A percentile compares a stretch with the other conserved stretches of the same genome.
phyloP scores from a whole-genome alignment of 2,113 vertebrate genomes.

The Microtus richardsoni region DNA sequence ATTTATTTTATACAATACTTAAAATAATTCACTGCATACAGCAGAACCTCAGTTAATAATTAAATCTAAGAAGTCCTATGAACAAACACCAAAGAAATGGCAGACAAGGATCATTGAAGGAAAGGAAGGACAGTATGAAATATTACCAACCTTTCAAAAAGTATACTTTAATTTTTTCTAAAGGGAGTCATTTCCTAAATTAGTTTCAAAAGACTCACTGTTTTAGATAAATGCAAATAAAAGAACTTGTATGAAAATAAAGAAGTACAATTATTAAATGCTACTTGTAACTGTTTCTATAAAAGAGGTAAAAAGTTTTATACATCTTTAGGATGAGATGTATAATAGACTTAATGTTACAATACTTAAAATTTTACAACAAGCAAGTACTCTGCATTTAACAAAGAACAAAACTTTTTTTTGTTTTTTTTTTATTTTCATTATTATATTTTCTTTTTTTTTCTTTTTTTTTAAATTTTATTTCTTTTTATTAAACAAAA shows the following conservation, averaged over 20 bases:
- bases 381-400: neutral
- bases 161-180: neutral
- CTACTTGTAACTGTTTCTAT: neutral
- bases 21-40: neutral
- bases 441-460: too few relatives aligned
- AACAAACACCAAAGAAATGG: neutral
- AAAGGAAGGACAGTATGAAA: neutral
- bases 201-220: neutral
- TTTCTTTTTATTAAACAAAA: too few relatives aligned
- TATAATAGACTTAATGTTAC: neutral
- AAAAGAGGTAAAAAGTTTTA: slow-evolving; percentile 23
- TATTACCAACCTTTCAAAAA: neutral
- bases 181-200: slow-evolving; percentile 25
- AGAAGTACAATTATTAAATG: slow-evolving; percentile 6
- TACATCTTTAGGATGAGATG: neutral
- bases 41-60: slow-evolving; percentile 15
- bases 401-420: slow-evolving; percentile 8
- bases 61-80: neutral
- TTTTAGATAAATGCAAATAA: slow-evolving; percentile 23
- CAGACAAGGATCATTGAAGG: neutral
- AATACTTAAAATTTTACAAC: neutral
- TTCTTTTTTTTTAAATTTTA: too few relatives aligned
- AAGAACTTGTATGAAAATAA: neutral
- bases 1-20: neutral
- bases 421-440: too few relatives aligned